Evolutionary conservation across 2,888 invertebrate genomes (phyloP).

Genomic region (Brachyptera putata): DNA sequence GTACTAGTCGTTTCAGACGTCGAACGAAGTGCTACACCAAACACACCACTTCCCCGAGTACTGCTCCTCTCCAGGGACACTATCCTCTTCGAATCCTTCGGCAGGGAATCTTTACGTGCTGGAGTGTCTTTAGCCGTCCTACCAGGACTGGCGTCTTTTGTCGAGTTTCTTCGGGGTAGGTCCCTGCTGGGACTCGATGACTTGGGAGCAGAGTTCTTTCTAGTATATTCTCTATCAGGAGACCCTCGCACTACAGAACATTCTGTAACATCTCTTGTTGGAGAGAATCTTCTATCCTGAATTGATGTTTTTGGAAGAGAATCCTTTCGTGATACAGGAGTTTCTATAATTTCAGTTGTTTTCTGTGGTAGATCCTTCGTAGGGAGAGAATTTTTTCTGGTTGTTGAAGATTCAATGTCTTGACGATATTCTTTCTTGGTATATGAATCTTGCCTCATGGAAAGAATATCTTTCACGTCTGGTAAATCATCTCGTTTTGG

Average conservation of each 20-base stretch:
- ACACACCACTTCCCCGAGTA: conserved; percentile 22
- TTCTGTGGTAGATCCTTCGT: too few relatives aligned
- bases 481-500: too few relatives aligned
- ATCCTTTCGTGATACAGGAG: background rate
- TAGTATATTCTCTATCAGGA: background rate
- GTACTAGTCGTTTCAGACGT: conserved; percentile 52
- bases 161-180: background rate
- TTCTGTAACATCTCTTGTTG: background rate
- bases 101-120: conserved; percentile 22
- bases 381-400: background rate
- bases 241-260: background rate
- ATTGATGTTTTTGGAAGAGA: background rate
- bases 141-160: background rate
- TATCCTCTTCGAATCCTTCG: conserved; percentile 31
- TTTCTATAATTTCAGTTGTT: too few relatives aligned
- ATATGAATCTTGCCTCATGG: background rate
- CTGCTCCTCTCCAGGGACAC: conserved; percentile 15
- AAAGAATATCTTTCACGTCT: background rate
- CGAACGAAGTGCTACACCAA: conserved; percentile 27
- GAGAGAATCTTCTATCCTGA: conserved; percentile 9
- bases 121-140: conserved; percentile 7
- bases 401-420: background rate
- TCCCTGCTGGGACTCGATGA: conserved; percentile 1
- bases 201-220: conserved; percentile 9
- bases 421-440: conserved; percentile 11